A percentile compares a stretch with the other conserved stretches of the same genome.
phyloP scores from a whole-genome alignment of 92 coral and sea anemone species.

The Bergia sp. region DNA sequence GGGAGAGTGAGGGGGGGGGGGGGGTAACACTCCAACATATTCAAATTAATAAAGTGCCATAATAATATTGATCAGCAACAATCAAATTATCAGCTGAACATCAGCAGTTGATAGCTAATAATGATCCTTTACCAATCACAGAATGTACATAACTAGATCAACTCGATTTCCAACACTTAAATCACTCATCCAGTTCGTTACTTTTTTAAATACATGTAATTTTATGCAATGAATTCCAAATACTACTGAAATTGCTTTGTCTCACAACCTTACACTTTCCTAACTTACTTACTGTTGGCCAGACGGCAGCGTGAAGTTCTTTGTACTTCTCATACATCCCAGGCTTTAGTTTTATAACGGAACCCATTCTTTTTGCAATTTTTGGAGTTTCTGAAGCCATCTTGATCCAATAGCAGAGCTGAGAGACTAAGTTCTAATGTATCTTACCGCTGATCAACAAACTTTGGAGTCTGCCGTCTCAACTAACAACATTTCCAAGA shows the following conservation, averaged over 20 bases:
- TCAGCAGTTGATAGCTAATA: too few species aligned
- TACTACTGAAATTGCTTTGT: not conserved
- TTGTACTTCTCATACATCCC: conserved; percentile 80
- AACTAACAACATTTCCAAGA: conserved; percentile 33
- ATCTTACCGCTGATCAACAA: conserved; percentile 19
- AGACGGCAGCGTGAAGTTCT: conserved; percentile 87
- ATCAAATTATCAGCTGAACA: too few species aligned
- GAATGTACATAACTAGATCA: too few species aligned
- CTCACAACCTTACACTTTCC: not conserved
- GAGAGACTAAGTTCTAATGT: conserved; percentile 1
- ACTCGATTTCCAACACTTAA: too few species aligned
- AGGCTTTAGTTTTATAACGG: conserved; percentile 82
- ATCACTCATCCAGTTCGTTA: too few species aligned
- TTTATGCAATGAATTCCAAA: not conserved
- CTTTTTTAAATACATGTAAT: too few species aligned
- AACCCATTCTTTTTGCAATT: conserved; percentile 74
- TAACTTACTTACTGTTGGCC: conserved; percentile 72
- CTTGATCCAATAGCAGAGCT: not conserved
- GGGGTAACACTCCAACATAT: too few species aligned
- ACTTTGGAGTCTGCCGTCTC: conserved; percentile 51
- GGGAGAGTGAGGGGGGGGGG: too few species aligned
- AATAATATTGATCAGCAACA: too few species aligned
- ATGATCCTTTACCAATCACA: too few species aligned
- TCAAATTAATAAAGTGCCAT: too few species aligned
- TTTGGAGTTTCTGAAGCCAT: conserved; percentile 54